A percentile compares a stretch with the other conserved stretches of the same genome.
These are phyloP conservation scores for Catharus fuscescens DNA, from an alignment of 2,113 vertebrate species.

Conservation along the genomic window DNA sequence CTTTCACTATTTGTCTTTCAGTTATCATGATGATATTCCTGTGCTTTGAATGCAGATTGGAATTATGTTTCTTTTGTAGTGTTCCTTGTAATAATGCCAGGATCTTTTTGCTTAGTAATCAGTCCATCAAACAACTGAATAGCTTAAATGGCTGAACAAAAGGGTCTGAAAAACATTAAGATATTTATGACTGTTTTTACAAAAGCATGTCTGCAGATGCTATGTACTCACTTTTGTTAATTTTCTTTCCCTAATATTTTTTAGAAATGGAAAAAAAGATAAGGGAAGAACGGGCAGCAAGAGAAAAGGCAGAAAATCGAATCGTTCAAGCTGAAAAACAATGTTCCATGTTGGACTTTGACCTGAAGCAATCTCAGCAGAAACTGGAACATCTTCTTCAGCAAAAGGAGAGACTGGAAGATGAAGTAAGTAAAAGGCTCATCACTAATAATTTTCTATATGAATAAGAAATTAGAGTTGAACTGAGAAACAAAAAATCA, in stretches of 20 bases:
- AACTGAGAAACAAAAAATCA: background rate
- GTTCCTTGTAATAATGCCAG: background rate
- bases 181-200: background rate
- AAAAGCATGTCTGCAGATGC: background rate
- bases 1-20: background rate
- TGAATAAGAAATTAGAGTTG: background rate
- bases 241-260: constrained; percentile 1
- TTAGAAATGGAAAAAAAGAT: constrained; percentile 96
- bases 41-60: background rate
- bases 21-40: background rate
- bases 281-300: constrained; percentile 88
- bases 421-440: constrained; percentile 82
- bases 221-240: background rate
- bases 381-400: constrained; percentile 94
- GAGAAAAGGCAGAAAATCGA: constrained; percentile 91
- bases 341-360: constrained; percentile 97
- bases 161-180: background rate
- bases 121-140: background rate
- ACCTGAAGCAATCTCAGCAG: constrained; percentile 96
- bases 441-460: background rate
- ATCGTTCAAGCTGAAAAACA: constrained; percentile 96
- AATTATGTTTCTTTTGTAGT: background rate
- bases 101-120: background rate
- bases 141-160: background rate
- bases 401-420: constrained; percentile 94